phyloP scores from a whole-genome alignment of 2,113 vertebrate genomes.

The Myotis yumanensis region DNA sequence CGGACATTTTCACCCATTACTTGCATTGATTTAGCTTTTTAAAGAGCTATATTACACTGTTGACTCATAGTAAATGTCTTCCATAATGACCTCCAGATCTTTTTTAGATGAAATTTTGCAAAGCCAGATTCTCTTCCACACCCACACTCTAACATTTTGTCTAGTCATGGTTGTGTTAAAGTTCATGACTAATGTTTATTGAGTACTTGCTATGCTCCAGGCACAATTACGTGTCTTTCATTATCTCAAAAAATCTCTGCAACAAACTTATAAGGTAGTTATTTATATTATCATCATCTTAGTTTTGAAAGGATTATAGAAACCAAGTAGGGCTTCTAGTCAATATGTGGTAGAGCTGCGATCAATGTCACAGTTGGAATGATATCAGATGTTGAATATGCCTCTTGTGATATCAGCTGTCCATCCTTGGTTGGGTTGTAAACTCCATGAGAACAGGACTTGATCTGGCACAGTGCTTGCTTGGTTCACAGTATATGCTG shows the following conservation, averaged over 20 bases:
- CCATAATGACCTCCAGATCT: not conserved
- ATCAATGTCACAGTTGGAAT: not conserved
- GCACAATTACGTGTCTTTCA: not conserved
- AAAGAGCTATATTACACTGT: not conserved
- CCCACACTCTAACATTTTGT: not conserved
- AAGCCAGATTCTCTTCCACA: not conserved
- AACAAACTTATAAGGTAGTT: not conserved
- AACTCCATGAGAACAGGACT: not conserved
- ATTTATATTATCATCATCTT: not conserved
- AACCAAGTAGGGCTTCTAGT: not conserved
- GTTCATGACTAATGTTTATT: not conserved
- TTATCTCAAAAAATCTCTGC: not conserved
- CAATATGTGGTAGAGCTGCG: not conserved
- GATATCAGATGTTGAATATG: not conserved
- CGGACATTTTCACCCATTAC: not conserved
- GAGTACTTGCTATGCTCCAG: not conserved
- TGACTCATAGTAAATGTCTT: not conserved
- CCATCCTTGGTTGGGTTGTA: not conserved
- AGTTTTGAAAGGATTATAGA: not conserved
- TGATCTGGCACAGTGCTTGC: not conserved
- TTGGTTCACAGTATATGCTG: not conserved
- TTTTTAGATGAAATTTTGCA: constrained; percentile 21
- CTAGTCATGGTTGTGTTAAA: not conserved
- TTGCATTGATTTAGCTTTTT: constrained; percentile 25
- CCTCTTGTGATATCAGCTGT: not conserved